These are phyloP conservation scores for Sebastiscus tertius DNA, from an alignment of 2,797 vertebrate species.

Conservation along the genomic window DNA sequence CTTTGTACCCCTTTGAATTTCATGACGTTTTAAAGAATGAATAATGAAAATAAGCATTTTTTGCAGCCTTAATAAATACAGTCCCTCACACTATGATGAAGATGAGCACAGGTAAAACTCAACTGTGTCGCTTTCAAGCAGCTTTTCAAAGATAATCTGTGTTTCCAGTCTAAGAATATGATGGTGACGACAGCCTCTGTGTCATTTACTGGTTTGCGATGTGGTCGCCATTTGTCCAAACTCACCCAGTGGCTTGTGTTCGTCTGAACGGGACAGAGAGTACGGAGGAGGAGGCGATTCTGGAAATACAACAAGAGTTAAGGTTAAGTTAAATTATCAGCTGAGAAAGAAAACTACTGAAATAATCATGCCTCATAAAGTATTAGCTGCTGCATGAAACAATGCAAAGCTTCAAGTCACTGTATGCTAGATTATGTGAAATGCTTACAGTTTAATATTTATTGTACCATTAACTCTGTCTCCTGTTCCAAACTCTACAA, in stretches of 20 bases:
- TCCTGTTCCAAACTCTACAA: not conserved
- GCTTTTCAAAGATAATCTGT: constrained; percentile 29
- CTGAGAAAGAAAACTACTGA: not conserved
- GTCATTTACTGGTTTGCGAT: constrained; percentile 42
- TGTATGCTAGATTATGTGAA: not conserved
- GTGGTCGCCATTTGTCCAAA: constrained; percentile 38
- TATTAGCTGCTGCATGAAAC: not conserved
- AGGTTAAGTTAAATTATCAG: not conserved
- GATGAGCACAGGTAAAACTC: constrained; percentile 1
- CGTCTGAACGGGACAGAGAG: constrained; percentile 87
- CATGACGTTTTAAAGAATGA: not conserved
- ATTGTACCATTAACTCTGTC: not conserved
- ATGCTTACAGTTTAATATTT: not conserved
- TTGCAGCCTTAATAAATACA: not conserved
- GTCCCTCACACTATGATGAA: not conserved
- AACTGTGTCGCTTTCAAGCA: constrained; percentile 11
- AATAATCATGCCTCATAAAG: not conserved
- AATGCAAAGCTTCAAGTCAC: not conserved
- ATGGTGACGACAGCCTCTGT: constrained; percentile 30
- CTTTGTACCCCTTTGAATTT: not conserved
- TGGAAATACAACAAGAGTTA: constrained; percentile 78
- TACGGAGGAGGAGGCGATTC: constrained; percentile 98
- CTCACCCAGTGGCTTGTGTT: constrained; percentile 94
- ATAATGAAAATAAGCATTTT: not conserved
- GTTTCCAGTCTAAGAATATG: constrained; percentile 52